Percentiles rank a stretch among this genome's conserved stretches.
phyloP scores from a whole-genome alignment of 2,113 vertebrate species.

The Chelonoidis abingdonii region DNA sequence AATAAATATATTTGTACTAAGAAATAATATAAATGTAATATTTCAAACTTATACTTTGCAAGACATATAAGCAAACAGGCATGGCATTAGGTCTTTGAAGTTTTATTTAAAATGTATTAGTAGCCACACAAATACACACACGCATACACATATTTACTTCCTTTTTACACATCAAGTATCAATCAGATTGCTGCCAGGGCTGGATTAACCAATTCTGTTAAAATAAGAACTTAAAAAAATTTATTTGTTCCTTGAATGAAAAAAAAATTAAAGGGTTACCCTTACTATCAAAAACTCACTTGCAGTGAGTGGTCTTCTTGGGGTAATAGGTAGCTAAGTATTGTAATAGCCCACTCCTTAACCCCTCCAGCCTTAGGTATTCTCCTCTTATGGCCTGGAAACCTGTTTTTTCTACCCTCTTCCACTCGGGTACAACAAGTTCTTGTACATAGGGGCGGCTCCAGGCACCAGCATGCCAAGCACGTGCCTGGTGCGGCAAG shows the following conservation, averaged over 20 bases:
- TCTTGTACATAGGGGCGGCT: not conserved
- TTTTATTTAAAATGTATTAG: not conserved
- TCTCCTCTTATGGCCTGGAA: not conserved
- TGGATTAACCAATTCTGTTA: not conserved
- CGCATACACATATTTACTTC: not conserved
- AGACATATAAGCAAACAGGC: not conserved
- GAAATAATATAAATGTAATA: not conserved
- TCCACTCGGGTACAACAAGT: not conserved
- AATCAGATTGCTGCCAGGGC: not conserved
- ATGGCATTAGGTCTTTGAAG: not conserved
- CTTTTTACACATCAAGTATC: not conserved
- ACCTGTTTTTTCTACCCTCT: not conserved
- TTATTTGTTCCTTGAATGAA: not conserved
- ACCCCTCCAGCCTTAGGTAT: not conserved
- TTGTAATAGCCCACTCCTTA: accelerated
- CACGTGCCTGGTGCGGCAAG: no score
- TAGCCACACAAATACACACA: accelerated
- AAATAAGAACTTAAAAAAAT: not conserved
- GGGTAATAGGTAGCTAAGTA: not conserved
- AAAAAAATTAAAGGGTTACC: not conserved
- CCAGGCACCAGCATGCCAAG: no score
- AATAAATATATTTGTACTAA: not conserved
- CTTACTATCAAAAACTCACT: not conserved
- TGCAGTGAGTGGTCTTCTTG: not conserved
- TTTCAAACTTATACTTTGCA: not conserved